phyloP scores from a whole-genome alignment of 2,888 invertebrate genomes.

The Agrochola litura region DNA sequence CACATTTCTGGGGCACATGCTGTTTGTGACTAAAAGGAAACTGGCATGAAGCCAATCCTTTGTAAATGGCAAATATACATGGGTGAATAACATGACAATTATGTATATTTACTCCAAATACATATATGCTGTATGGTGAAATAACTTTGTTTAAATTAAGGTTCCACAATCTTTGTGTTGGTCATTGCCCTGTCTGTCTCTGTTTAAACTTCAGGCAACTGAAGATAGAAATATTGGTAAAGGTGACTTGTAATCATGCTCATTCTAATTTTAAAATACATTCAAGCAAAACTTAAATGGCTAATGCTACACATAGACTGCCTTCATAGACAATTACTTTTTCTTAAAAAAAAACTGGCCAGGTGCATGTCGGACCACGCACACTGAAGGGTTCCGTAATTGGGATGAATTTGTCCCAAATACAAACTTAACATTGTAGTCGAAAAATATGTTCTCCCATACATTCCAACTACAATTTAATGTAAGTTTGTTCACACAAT shows the following conservation, averaged over 20 bases:
- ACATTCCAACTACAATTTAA: too few relatives aligned
- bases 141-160: background rate
- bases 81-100: constrained; percentile 41
- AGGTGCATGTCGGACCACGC: too few relatives aligned
- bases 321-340: background rate
- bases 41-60: constrained; percentile 58
- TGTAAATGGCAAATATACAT: constrained; percentile 61
- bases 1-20: constrained; percentile 45
- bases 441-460: too few relatives aligned
- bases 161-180: constrained; percentile 21
- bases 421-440: too few relatives aligned
- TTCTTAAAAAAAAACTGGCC: background rate
- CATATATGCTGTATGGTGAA: constrained; percentile 1
- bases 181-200: constrained; percentile 3
- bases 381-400: too few relatives aligned
- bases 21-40: constrained; percentile 38
- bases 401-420: too few relatives aligned
- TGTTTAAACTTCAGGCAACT: background rate
- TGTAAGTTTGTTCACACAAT: too few relatives aligned
- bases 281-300: background rate
- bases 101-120: constrained; percentile 56
- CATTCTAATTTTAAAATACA: background rate
- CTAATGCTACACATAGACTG: background rate
- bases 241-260: background rate
- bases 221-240: background rate